Evolutionary conservation across 2,113 vertebrate species (phyloP).

Genomic region (Peromyscus californicus): DNA sequence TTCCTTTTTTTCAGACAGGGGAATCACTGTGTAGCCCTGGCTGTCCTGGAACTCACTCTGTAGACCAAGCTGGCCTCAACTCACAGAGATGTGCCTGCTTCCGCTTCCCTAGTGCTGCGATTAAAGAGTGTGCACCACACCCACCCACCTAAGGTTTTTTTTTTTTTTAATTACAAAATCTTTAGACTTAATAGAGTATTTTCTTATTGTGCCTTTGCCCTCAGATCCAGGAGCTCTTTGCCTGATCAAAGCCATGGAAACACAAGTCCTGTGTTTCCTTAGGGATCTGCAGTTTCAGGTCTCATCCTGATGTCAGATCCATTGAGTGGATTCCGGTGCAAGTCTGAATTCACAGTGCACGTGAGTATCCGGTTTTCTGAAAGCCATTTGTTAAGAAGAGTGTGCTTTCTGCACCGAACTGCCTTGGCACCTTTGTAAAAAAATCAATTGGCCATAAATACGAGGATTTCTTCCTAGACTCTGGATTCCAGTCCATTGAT

Average conservation of each 20-base stretch:
- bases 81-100: neutral
- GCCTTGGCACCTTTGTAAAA: constrained; percentile 65
- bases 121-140: neutral
- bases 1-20: too few species aligned
- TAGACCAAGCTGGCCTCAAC: neutral
- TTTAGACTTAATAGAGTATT: constrained; percentile 46
- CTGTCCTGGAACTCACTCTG: neutral
- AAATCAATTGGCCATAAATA: constrained; percentile 61
- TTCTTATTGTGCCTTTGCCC: neutral
- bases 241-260: neutral
- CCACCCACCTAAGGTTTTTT: neutral
- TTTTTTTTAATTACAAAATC: neutral
- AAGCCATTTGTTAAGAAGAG: constrained; percentile 44
- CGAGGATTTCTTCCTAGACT: constrained; percentile 55
- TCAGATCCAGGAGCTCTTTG: constrained; percentile 30
- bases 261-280: neutral
- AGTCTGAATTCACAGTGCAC: constrained; percentile 29
- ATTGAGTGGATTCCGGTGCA: constrained; percentile 32
- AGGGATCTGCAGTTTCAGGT: constrained; percentile 34
- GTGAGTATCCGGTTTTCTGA: constrained; percentile 33
- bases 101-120: neutral
- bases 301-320: neutral
- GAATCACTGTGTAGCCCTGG: neutral
- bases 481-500: constrained; percentile 50
- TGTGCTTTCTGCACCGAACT: constrained; percentile 23